phyloP scores from a whole-genome alignment of 2,888 invertebrate genomes.

The Chaetogeoica ovagalla region DNA sequence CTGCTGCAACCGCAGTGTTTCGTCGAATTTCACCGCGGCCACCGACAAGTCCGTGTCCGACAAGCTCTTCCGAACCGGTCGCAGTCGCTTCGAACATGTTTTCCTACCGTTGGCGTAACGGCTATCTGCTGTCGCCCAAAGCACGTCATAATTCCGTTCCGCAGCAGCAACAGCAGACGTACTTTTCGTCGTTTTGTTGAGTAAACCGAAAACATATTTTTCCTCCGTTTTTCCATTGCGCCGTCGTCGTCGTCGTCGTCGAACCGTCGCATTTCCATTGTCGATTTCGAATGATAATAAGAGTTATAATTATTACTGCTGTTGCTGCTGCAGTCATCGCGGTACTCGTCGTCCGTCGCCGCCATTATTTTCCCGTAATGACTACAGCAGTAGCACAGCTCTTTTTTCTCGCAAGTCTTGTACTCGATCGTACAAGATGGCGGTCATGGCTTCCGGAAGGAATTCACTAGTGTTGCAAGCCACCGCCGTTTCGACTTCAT shows the following conservation, averaged over 20 bases:
- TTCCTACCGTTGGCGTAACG: not conserved
- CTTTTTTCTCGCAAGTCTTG: not conserved
- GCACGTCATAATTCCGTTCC: not conserved
- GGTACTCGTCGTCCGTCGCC: too few species aligned
- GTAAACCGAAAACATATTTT: constrained; percentile 9
- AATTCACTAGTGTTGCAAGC: too few species aligned
- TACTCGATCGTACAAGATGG: not conserved
- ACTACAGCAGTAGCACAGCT: not conserved
- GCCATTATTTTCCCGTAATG: not conserved
- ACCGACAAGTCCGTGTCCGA: constrained; percentile 21
- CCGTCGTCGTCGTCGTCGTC: not conserved
- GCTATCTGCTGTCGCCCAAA: not conserved
- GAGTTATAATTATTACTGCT: not conserved
- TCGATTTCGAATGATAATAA: not conserved
- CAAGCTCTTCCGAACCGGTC: not conserved
- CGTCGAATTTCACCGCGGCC: not conserved
- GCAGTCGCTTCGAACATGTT: not conserved
- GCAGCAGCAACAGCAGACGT: not conserved
- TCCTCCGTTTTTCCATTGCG: not conserved
- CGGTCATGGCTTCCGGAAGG: not conserved
- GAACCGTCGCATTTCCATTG: not conserved
- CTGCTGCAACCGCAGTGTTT: not conserved
- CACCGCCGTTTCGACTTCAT: not conserved
- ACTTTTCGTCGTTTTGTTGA: not conserved
- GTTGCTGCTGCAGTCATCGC: too few species aligned